Evolutionary conservation across 2,888 invertebrate genomes (phyloP), one percentile per base, ranked within the genome.

Genomic region (Volucella zonaria): DNA sequence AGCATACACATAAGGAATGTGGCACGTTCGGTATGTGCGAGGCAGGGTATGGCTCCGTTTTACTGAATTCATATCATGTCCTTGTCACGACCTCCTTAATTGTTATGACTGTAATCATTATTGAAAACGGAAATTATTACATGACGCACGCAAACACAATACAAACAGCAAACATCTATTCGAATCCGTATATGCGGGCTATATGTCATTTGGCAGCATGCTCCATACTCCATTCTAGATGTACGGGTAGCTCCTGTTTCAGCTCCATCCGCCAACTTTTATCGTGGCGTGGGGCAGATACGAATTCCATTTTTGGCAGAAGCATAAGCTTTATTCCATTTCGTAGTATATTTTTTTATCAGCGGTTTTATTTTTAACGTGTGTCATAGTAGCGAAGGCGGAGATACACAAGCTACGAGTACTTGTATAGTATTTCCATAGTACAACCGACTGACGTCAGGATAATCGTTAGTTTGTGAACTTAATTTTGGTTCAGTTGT

Each of bases 21-120:
- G 40, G 3, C 40, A 40, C 40, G 38, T 52, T 31, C 6, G 67
- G 67, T 45, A 67, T 45, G 54, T 31, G 45, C 45, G 31, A 31
- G 31, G 31, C 31, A 31, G 6, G 31, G 31, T 31, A 31, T 31
- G 6, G 31, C 31, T 31, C 6, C 23, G 45, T 67, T 52, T 52
- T 56, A 45, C 54, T 45, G 54, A 56, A 56, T 56, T 66, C 66
- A 66, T 66, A 51, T 75, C 49, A n/a, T 75, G 66, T 51, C 66
- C 66, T 66, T 58, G 75, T 75, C 75, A 75, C 66, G 75, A 49
- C 75, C 31, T 51, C 49, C 66, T 67, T 75, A 75, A 75, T 75
- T 75, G 51, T 58, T 49, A 75, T 75, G 43, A 67, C 75, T 51
- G 58, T 75, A 67, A 66, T 66, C 43, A 51, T 75, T 58, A 75